Evolutionary conservation across 2,797 vertebrate species (phyloP), one percentile per base, ranked within the genome.

Genomic region (Aldrovandia affinis): DNA sequence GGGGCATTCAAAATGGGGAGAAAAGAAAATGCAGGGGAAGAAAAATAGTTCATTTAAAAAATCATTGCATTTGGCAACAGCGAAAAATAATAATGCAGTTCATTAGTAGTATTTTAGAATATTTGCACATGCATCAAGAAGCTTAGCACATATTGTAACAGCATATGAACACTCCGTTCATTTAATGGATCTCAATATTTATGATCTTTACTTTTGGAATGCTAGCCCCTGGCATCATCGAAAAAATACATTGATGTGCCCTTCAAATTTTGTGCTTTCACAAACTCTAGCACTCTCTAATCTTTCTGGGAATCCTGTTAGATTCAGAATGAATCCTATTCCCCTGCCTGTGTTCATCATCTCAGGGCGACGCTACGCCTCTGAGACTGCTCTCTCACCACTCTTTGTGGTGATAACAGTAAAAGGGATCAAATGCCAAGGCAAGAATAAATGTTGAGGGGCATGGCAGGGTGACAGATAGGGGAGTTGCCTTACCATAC

Each of bases 251-350:
- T 15, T n/a, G n/a, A n/a, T n/a, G n/a, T n/a, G n/a, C n/a, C n/a
- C n/a, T n/a, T n/a, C n/a, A n/a, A n/a, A n/a, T 25, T 50, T 20
- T 57, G 55, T 14, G 55, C 55, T 57, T 77, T 42, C 36, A 44
- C 73, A 77, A 44, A 55, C 77, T 42, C 28, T 47, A 42, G 18
- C n/a, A 82, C 42, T 54, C 33, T 30, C 1, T 68, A 68, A n/a
- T 59, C n/a, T 25, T 61, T 78, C 78, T 44, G 28, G 36, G 33
- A 61, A 65, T 83, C 57, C 55, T 79, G 78, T 20, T 55, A 18
- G 55, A 83, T 28, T 80, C 75, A 63, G 57, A 78, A 79, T 25
- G 75, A 83, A 83, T 79, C 83, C n/a, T 65, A 83, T 79, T 83
- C 36, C 75, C 77, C 59, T 83, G 39, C n/a, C 42, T 18, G 59